Percentiles rank a stretch among this genome's conserved stretches.
Evolutionary conservation across 2,888 invertebrate species (phyloP).

Genomic region (Epirrhoe tristata): DNA sequence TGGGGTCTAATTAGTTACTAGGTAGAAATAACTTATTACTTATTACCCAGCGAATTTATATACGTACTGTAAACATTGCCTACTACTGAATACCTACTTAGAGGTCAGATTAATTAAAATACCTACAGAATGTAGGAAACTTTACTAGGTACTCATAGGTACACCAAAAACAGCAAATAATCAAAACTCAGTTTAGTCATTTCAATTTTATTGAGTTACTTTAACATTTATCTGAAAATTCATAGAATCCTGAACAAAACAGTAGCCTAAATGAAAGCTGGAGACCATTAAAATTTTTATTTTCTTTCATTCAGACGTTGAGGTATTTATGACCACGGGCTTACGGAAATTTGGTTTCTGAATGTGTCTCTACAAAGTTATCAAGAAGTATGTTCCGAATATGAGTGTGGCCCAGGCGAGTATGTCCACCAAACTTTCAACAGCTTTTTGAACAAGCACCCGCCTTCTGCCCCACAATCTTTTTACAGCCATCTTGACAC

Average conservation of each 20-base stretch:
- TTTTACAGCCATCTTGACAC: constrained; percentile 52
- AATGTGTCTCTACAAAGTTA: constrained; percentile 43
- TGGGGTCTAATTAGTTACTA: constrained; percentile 1
- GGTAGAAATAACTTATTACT: neutral
- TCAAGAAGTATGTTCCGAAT: constrained; percentile 60
- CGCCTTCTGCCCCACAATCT: constrained; percentile 57
- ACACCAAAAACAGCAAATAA: neutral
- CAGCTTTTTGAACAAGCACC: constrained; percentile 48
- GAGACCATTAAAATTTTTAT: neutral
- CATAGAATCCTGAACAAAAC: neutral
- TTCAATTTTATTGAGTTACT: constrained; percentile 14
- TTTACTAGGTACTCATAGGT: too few relatives aligned
- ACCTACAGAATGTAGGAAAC: too few relatives aligned
- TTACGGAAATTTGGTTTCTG: neutral
- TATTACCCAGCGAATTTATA: too few relatives aligned
- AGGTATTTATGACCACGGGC: neutral
- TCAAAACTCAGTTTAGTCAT: neutral
- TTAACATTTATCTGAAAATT: neutral
- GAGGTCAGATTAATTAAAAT: too few relatives aligned
- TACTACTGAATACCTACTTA: too few relatives aligned
- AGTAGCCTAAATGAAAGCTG: constrained; percentile 3
- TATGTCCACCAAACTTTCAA: constrained; percentile 50
- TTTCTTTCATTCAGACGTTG: constrained; percentile 4
- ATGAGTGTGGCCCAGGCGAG: constrained; percentile 60
- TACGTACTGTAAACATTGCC: too few relatives aligned